Evolutionary conservation across 2,888 invertebrate genomes (phyloP), one percentile per base, ranked within the genome.

Genomic region (Drosophila basisetae): DNA sequence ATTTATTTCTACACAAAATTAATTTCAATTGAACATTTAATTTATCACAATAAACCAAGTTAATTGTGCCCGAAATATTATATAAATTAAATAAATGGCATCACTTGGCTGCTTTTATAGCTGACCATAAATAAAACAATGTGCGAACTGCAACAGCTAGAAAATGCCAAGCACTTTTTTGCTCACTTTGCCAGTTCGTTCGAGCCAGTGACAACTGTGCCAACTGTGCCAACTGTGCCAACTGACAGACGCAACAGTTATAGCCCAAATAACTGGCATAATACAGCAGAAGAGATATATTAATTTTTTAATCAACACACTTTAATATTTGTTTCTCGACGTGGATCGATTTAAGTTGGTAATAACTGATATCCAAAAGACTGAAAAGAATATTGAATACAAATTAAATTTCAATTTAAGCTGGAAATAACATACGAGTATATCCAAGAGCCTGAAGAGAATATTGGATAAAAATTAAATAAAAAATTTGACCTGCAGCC

Each of bases 161-260:
- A 39, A 49, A 60, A 41, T 39, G n/a, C 25, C 39, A 18, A 30
- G 25, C 13, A 33, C 7, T 10, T 3, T 37, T 47, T 50, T 58
- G 5, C 59, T 39, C 72, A 33, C 18, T 67, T 31, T 37, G 64
- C 50, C 63, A 63, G 10, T 43, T 52, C 4, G 39, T 30, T 56
- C 50, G 22, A 35, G 28, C 2, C 50, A 55, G 31, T 35, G 41
- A 30, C 39, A 28, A 68, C 41, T 55, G 50, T 55, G 65, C 55
- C 39, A 28, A 68, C 41, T 55, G 50, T 55, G 65, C 55, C 41
- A 28, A 68, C 41, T 50, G 39, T 55, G 65, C 50, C 31, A 47
- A 47, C 16, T 25, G 69, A 62, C 69, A 61, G 59, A 59, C 62
- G 71, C 78, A 84, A 82, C 83, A 84, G 80, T 80, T 84, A 80